Evolutionary conservation across 2,797 vertebrate genomes (phyloP).

Genomic region (Enteromius trimaculatus): DNA sequence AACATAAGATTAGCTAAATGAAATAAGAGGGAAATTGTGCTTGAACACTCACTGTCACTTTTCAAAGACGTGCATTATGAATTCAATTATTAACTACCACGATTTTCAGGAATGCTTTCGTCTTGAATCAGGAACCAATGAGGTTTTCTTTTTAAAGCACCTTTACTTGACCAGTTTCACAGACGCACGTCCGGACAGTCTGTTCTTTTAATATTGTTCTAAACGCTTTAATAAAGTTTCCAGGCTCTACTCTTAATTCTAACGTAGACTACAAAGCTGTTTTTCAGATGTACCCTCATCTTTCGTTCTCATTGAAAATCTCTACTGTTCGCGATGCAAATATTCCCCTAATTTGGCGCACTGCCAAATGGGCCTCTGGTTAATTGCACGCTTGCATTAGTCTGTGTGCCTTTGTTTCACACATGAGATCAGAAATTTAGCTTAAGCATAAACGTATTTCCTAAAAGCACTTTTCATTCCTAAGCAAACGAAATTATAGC

Average conservation of each 20-base stretch:
- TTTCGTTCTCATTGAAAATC: constrained; percentile 2
- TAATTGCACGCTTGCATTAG: constrained; percentile 41
- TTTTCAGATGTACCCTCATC: background rate
- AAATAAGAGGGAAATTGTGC: constrained; percentile 3
- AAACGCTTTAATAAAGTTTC: constrained; percentile 1
- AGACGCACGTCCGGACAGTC: background rate
- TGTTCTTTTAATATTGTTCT: background rate
- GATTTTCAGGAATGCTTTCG: background rate
- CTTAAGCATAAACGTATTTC: constrained; percentile 17
- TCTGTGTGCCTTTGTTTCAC: constrained; percentile 48
- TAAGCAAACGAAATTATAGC: background rate
- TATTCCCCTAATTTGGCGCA: constrained; percentile 34
- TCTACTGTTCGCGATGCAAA: constrained; percentile 10
- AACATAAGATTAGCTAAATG: background rate
- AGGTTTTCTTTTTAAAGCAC: background rate
- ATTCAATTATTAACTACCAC: background rate
- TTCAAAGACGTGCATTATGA: background rate
- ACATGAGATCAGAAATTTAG: background rate
- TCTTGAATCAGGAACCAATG: background rate
- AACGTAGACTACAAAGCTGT: background rate
- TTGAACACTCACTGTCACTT: background rate
- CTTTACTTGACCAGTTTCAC: background rate
- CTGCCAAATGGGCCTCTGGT: constrained; percentile 38
- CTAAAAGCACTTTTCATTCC: background rate
- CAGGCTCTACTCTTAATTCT: background rate